Evolutionary conservation across 1,140 invertebrate genomes (phyloP).

Genomic region (Babylonia areolata): DNA sequence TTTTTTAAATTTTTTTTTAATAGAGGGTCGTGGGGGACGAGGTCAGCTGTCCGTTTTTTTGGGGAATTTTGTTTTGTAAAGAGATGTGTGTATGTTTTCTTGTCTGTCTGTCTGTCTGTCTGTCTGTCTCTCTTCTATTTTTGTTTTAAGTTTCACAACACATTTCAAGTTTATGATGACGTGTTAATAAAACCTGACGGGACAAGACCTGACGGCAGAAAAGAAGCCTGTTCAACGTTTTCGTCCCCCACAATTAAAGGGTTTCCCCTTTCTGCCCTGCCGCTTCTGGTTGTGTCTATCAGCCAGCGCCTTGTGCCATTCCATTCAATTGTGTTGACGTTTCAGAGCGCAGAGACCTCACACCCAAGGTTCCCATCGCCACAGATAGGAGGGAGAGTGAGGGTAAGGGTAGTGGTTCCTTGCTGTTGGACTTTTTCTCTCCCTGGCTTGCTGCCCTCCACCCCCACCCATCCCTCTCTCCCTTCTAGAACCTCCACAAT

Average conservation of each 20-base stretch:
- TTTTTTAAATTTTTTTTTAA: not conserved
- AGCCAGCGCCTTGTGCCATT: not conserved
- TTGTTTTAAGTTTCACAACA: not conserved
- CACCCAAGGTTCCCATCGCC: not conserved
- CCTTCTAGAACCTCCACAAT: too few species aligned
- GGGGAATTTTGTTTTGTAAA: not conserved
- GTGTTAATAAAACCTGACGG: not conserved
- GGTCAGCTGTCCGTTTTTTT: not conserved
- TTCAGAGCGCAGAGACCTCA: conserved; percentile 34
- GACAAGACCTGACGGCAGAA: not conserved
- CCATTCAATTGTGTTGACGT: conserved; percentile 1
- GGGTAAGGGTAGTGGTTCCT: conserved; percentile 19
- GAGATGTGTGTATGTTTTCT: not conserved
- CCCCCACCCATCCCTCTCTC: not conserved
- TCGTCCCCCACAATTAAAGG: not conserved
- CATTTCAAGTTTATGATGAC: conserved; percentile 3
- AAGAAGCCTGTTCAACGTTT: not conserved
- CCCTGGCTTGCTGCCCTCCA: not conserved
- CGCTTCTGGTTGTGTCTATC: too few species aligned
- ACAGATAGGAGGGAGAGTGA: conserved; percentile 29
- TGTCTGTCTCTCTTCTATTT: not conserved
- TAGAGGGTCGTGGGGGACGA: not conserved
- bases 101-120: too few species aligned
- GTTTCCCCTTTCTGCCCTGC: not conserved
- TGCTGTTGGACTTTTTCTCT: not conserved